Evolutionary conservation across 2,888 invertebrate genomes (phyloP), one percentile per base, ranked within the genome.

Genomic region (Pemphredon lugubris): DNA sequence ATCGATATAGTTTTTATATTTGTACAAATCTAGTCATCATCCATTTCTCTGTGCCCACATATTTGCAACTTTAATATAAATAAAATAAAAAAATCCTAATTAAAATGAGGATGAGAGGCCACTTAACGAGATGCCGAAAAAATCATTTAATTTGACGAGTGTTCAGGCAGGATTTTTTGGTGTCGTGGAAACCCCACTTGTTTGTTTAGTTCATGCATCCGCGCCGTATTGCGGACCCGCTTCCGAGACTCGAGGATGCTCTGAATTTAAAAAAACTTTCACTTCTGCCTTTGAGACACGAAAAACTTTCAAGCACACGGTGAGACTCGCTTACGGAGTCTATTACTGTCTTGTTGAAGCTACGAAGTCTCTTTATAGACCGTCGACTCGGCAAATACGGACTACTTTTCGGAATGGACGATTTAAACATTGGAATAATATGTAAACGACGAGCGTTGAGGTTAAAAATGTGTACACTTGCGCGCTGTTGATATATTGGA

Each of bases 261-360:
- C 44, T 26, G 63, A 47, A 72, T 72, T 77, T 57, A 68, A 72
- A 63, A n/a, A 59, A 74, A 77, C 77, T 77, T 77, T 77, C 50
- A 54, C 57, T 63, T 59, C 54, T 60, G 63, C 32, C 74, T 77
- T 68, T 71, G 65, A 61, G 64, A 61, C 60, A 65, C 64, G 59
- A 68, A 77, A 77, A 77, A 72, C 77, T 75, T 77, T 77, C 42
- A 40, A 74, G 72, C 55, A 75, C 77, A 66, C 65, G 71, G 61
- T 58, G 61, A 64, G 77, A 72, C 77, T 74, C 63, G 77, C 77
- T 77, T 72, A 74, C 68, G 57, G 74, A 77, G 77, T 77, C 75
- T 77, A 77, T 77, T 77, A 74, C 77, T 44, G 77, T 59, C 68
- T 72, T 68, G 74, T 74, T 65, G 63, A 64, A 64, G 66, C 66